Evolutionary conservation across 2,113 vertebrate species (phyloP).

Genomic region (Cebidichthys violaceus): DNA sequence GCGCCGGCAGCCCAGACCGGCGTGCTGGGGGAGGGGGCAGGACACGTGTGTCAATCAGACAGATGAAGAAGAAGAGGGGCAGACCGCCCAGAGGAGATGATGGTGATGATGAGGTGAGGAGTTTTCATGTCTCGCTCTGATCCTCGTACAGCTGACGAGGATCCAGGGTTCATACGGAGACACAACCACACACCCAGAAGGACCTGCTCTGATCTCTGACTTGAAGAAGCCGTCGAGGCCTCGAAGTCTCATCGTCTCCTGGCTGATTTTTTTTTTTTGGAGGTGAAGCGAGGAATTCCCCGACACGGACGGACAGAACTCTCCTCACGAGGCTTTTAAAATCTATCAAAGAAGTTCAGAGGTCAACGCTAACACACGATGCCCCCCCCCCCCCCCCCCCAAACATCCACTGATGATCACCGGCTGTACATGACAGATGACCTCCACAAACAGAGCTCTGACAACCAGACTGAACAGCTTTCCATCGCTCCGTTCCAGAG

Average conservation of each 20-base stretch:
- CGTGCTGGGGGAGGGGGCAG: slow-evolving; percentile 69
- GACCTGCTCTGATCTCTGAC: slow-evolving; percentile 37
- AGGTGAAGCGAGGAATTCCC: slow-evolving; percentile 51
- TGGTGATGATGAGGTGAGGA: slow-evolving; percentile 13
- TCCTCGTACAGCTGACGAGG: slow-evolving; percentile 40
- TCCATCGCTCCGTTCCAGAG: slow-evolving; percentile 18
- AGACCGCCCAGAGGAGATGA: neutral
- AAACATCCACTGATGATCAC: neutral
- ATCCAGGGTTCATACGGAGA: slow-evolving; percentile 51
- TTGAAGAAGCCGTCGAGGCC: slow-evolving; percentile 19
- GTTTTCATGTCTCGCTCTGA: slow-evolving; percentile 37
- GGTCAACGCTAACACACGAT: slow-evolving; percentile 33
- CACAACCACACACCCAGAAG: slow-evolving; percentile 26
- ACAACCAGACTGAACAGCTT: slow-evolving; percentile 32
- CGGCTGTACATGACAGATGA: slow-evolving; percentile 16
- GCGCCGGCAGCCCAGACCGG: slow-evolving; percentile 84
- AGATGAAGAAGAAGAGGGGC: slow-evolving; percentile 34
- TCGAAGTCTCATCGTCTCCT: neutral
- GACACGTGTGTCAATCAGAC: slow-evolving; percentile 65
- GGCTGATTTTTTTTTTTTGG: neutral
- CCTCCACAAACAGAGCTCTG: slow-evolving; percentile 10
- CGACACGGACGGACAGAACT: neutral
- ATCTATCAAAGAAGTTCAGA: slow-evolving; percentile 44
- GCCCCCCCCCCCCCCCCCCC: neutral
- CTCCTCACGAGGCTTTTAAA: neutral